Base-by-base conservation (phyloP, 1,140 invertebrate species). In the Patella vulgata region DNA sequence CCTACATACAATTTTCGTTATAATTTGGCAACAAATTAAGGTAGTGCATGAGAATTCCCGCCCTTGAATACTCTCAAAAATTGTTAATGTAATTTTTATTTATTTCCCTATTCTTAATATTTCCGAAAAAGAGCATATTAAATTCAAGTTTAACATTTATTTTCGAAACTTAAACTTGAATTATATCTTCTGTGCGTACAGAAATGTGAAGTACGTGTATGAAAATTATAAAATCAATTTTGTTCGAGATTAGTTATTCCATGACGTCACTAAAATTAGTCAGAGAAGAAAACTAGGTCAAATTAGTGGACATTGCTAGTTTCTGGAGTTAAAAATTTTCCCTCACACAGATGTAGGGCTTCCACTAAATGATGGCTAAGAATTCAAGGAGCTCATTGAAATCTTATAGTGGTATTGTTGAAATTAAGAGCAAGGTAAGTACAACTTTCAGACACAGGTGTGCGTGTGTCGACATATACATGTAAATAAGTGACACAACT, bases 401-500 rank as follows among this genome's bases (percentile, higher is more conserved):
- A 46, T 54, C 39, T 53, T 65, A 69, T 8, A 56, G 52, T 27
- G 68, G 61, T 21, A 42, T 74, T n/a, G 66, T 79, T 28, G 77
- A 79, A 55, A 71, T 79, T 6, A 79, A 79, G 60, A 77, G 74
- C 71, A 77, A 79, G 74, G 77, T 79, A 73, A 63, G 55, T n/a
- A n/a, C n/a, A n/a, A n/a, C n/a, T n/a, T n/a, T n/a, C n/a, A n/a
- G n/a, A n/a, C n/a, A n/a, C n/a, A n/a, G n/a, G n/a, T n/a, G n/a
- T n/a, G n/a, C n/a, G n/a, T n/a, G n/a, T n/a, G n/a, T n/a, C n/a
- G n/a, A n/a, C n/a, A n/a, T n/a, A n/a, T n/a, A n/a, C n/a, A n/a
- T n/a, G n/a, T n/a, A n/a, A n/a, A n/a, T 27, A 9, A 39, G 4
- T 17, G 11, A 39, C 33, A 33, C 31, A n/a, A 19, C 17, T 3